Conservation (phyloP, 2,888 invertebrate genomes). For the Caenorhabditis imperialis region DNA sequence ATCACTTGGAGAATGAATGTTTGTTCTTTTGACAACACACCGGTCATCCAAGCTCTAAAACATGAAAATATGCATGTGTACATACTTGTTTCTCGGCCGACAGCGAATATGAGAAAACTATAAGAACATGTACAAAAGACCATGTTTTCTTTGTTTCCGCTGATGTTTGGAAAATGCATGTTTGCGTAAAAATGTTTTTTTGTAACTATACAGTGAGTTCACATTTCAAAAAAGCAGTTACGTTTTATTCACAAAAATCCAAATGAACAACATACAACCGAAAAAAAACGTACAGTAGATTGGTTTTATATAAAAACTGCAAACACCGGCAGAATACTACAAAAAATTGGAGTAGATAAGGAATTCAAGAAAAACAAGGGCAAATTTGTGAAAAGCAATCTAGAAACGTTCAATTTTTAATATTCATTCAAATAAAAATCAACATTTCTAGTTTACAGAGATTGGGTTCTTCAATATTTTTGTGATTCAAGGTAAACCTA, state of each 20-base stretch:
- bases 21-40: neutral
- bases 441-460: neutral
- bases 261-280: neutral
- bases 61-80: slow-evolving; percentile 56
- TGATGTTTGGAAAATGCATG: neutral
- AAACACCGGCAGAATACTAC: slow-evolving; percentile 10
- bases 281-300: slow-evolving; percentile 4
- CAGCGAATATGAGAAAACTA: no score
- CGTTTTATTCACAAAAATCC: neutral
- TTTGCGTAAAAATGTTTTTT: neutral
- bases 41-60: slow-evolving; percentile 39
- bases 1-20: no score
- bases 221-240: no score
- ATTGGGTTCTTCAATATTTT: neutral
- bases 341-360: neutral
- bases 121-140: no score
- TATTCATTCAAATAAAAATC: neutral
- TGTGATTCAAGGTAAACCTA: neutral
- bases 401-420: no score
- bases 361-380: neutral
- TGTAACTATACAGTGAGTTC: neutral
- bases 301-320: neutral
- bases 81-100: slow-evolving; percentile 23
- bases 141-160: no score
- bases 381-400: slow-evolving; percentile 10